These are phyloP conservation scores for Panopea generosa DNA, from an alignment of 2,888 invertebrate genomes.

Conservation along the genomic window DNA sequence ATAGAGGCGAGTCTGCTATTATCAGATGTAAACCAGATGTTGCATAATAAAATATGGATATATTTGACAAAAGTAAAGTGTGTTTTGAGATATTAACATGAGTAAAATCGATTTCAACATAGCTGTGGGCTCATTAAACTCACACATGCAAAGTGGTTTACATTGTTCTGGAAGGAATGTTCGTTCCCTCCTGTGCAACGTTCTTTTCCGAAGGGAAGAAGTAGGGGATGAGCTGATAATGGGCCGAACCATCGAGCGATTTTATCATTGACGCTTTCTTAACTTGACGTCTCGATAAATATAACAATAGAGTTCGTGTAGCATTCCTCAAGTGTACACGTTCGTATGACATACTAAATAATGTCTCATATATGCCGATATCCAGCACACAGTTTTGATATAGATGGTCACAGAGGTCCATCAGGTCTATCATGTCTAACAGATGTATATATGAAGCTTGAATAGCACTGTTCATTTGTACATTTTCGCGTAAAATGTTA, in stretches of 20 bases:
- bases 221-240: constrained; percentile 29
- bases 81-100: too few relatives aligned
- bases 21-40: too few relatives aligned
- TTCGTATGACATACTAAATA: constrained; percentile 26
- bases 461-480: not conserved
- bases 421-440: constrained; percentile 19
- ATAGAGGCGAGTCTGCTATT: too few relatives aligned
- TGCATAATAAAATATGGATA: too few relatives aligned
- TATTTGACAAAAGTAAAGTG: too few relatives aligned
- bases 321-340: constrained; percentile 5
- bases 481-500: too few relatives aligned
- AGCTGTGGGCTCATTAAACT: too few relatives aligned
- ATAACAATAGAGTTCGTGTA: constrained; percentile 18
- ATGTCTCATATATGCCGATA: constrained; percentile 21
- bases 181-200: too few relatives aligned
- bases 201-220: constrained; percentile 29
- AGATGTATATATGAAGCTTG: constrained; percentile 12
- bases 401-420: constrained; percentile 37
- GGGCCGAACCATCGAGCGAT: constrained; percentile 27
- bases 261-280: constrained; percentile 17
- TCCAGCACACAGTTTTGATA: constrained; percentile 30
- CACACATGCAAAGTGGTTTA: too few relatives aligned
- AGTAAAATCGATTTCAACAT: too few relatives aligned
- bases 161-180: too few relatives aligned
- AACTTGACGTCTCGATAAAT: constrained; percentile 22